Conservation (phyloP, 2,797 vertebrate species). For the Setipinna tenuifilis region DNA sequence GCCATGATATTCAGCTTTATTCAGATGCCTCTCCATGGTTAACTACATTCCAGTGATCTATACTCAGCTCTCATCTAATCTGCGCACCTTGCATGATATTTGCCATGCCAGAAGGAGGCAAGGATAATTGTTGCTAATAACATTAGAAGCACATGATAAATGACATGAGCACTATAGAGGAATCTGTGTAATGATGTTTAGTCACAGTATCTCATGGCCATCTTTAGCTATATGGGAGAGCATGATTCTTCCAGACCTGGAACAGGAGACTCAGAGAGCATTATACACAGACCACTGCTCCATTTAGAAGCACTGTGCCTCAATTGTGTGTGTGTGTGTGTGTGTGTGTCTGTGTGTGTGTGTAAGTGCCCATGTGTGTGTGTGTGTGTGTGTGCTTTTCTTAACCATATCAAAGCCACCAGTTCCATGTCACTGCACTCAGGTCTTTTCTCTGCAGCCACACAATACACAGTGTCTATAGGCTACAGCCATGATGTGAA, state of each 20-base stretch:
- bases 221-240: neutral
- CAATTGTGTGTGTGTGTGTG: neutral
- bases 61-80: neutral
- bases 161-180: neutral
- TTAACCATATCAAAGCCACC: neutral
- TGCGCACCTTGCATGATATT: neutral
- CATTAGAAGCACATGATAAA: neutral
- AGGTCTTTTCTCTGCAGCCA: neutral
- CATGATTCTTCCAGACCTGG: neutral
- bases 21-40: neutral
- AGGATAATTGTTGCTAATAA: neutral
- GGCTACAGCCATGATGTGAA: neutral
- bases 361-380: neutral
- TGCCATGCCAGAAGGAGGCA: neutral
- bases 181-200: neutral
- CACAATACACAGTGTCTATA: neutral
- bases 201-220: neutral
- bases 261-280: neutral
- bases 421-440: conserved; percentile 13
- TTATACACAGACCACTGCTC: neutral
- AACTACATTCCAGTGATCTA: neutral
- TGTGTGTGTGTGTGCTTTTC: neutral
- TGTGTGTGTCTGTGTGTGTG: neutral
- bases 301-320: neutral
- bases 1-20: neutral